phyloP scores from a whole-genome alignment of 2,113 vertebrate genomes.

The Myiagra hebetior region DNA sequence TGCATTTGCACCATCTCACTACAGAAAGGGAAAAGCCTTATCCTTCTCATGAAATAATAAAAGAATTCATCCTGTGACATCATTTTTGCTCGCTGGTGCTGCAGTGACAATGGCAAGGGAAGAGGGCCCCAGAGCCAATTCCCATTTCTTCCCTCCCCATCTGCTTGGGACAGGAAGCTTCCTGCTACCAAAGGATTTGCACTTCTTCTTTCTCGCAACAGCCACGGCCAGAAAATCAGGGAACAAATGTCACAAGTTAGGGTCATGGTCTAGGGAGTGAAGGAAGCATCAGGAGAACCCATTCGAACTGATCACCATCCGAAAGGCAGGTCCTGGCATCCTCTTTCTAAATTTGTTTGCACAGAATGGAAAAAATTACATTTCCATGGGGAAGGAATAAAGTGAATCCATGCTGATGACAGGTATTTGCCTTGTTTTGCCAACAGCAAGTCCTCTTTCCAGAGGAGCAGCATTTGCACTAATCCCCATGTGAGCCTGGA shows the following conservation, averaged over 20 bases:
- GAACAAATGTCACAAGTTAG: background rate
- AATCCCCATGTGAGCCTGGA: constrained; percentile 43
- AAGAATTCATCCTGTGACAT: background rate
- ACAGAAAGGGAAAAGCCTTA: background rate
- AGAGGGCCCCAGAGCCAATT: background rate
- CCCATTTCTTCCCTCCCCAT: background rate
- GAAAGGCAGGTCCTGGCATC: background rate
- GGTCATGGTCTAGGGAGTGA: background rate
- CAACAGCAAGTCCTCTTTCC: constrained; percentile 40
- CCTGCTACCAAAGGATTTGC: constrained; percentile 36
- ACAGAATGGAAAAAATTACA: constrained; percentile 32
- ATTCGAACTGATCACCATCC: background rate
- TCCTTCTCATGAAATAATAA: background rate
- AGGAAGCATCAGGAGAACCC: background rate
- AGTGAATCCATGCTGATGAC: constrained; percentile 7
- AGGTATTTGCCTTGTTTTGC: constrained; percentile 65
- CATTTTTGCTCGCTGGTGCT: background rate
- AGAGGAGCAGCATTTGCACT: constrained; percentile 17
- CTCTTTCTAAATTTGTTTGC: constrained; percentile 31
- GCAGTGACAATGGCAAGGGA: background rate
- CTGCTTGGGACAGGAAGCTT: background rate
- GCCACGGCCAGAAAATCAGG: background rate
- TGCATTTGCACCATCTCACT: background rate
- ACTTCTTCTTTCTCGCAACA: background rate
- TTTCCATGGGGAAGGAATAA: constrained; percentile 43